Conservation (phyloP, 2,888 invertebrate genomes). For the Xylocampa areola region DNA sequence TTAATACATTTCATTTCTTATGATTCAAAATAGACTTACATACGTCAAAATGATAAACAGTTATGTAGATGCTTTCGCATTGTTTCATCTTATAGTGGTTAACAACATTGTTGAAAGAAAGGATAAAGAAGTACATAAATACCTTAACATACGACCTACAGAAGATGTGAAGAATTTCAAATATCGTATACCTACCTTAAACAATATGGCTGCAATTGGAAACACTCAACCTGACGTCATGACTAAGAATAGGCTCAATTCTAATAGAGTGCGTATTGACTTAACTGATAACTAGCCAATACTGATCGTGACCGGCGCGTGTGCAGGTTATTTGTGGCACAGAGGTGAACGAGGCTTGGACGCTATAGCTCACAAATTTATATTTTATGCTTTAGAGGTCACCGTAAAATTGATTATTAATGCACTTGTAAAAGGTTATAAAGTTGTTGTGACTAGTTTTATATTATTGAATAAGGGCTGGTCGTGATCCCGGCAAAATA, state of each 20-base stretch:
- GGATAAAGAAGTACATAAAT: no score
- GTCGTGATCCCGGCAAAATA: background rate
- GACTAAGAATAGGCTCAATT: slow-evolving; percentile 12
- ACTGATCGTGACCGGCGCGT: slow-evolving; percentile 42
- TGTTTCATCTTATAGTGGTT: no score
- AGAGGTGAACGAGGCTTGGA: slow-evolving; percentile 41
- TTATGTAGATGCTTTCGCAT: no score
- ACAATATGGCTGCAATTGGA: slow-evolving; percentile 21
- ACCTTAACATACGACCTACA: no score
- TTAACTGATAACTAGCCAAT: slow-evolving; percentile 36
- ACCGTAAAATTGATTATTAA: slow-evolving; percentile 15
- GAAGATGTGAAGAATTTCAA: no score
- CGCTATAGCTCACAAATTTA: slow-evolving; percentile 28
- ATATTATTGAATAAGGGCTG: background rate
- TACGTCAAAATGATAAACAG: no score
- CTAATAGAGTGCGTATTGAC: slow-evolving; percentile 37
- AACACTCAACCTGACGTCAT: slow-evolving; percentile 33
- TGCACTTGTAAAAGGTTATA: background rate
- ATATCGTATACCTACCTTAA: no score
- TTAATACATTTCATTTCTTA: no score
- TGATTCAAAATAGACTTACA: no score
- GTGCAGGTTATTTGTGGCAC: slow-evolving; percentile 34
- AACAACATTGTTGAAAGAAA: no score
- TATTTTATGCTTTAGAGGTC: slow-evolving; percentile 22
- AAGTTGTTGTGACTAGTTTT: background rate